Conservation (phyloP, 1,140 invertebrate genomes). For the Phymastichus coffea region DNA sequence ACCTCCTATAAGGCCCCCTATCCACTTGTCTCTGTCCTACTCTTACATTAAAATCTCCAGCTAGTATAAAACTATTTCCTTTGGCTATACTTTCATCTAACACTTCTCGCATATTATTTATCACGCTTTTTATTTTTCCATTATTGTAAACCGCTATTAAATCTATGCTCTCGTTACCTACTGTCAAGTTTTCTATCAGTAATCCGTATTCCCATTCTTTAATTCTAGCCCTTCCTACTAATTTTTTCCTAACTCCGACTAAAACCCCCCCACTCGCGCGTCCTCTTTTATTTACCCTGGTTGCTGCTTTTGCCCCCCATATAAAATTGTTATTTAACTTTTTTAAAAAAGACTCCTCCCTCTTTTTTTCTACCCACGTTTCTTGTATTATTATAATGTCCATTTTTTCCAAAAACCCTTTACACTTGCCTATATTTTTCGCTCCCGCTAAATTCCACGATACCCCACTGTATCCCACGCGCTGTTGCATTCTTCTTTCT, state of each 20-base stretch:
- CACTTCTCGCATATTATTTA: neutral
- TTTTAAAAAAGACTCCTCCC: too few species aligned
- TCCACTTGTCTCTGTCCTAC: neutral
- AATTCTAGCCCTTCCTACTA: neutral
- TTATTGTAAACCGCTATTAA: conserved; percentile 2
- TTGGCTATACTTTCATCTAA: neutral
- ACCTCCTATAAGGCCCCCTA: neutral
- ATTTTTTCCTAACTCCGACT: conserved; percentile 8
- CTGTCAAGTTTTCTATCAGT: neutral
- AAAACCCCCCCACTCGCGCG: too few species aligned
- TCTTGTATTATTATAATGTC: too few species aligned
- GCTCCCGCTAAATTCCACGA: conserved; percentile 2
- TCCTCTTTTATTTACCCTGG: conserved; percentile 9
- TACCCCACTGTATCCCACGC: too few species aligned
- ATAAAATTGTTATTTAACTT: conserved; percentile 12
- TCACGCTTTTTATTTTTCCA: neutral
- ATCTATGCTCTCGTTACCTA: neutral
- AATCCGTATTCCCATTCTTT: conserved; percentile 15
- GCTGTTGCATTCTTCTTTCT: too few species aligned
- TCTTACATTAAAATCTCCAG: conserved; percentile 14
- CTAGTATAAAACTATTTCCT: neutral
- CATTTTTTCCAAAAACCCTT: too few species aligned
- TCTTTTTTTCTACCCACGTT: conserved; percentile 25
- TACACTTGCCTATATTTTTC: too few species aligned
- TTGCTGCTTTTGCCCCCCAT: neutral